phyloP scores from a whole-genome alignment of 2,113 vertebrate genomes.

The Malurus elegans region DNA sequence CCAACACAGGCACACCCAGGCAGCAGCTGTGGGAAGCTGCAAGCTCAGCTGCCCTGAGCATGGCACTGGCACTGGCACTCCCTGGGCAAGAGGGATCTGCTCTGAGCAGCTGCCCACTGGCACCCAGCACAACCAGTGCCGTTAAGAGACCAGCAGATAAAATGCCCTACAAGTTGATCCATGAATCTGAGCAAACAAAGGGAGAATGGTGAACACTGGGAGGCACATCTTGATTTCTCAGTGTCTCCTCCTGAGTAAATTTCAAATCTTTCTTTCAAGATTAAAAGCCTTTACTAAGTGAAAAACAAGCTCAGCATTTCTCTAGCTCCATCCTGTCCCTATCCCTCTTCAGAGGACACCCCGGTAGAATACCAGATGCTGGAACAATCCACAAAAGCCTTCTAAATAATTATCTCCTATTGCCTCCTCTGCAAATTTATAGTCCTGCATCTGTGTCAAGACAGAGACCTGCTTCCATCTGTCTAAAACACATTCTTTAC shows the following conservation, averaged over 20 bases:
- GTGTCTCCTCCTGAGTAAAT: not conserved
- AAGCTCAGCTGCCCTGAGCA: not conserved
- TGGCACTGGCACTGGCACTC: not conserved
- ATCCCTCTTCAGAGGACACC: not conserved
- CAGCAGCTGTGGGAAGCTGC: not conserved
- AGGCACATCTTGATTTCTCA: conserved; percentile 1
- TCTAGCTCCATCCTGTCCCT: not conserved
- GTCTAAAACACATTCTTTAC: not conserved
- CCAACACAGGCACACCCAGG: not conserved
- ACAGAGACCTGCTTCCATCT: conserved; percentile 9
- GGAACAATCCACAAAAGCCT: conserved; percentile 1
- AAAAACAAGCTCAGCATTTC: conserved; percentile 34
- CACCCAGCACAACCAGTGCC: not conserved
- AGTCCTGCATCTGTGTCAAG: conserved; percentile 3
- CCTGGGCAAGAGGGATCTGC: not conserved
- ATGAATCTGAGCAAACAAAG: not conserved
- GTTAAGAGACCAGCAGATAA: not conserved
- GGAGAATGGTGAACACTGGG: not conserved
- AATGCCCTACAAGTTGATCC: not conserved
- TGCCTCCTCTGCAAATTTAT: not conserved
- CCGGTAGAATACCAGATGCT: not conserved
- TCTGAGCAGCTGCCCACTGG: not conserved
- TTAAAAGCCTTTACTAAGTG: not conserved
- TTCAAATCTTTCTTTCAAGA: conserved; percentile 7
- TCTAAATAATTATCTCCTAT: conserved; percentile 3